Evolutionary conservation across 2,113 vertebrate species (phyloP).

Genomic region (Austrofundulus limnaeus): DNA sequence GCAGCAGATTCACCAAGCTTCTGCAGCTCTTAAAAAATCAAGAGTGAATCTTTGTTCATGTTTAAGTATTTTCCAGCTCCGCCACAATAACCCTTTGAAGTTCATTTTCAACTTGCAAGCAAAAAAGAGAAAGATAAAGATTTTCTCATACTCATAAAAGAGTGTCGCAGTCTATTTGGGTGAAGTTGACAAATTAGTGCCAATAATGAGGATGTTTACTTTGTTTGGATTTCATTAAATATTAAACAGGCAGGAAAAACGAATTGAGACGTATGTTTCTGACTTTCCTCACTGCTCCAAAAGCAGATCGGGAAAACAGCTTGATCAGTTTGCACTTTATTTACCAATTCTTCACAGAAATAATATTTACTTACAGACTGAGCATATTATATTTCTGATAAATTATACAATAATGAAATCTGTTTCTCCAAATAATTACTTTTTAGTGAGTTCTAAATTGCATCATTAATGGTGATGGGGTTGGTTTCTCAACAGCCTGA

Average conservation of each 20-base stretch:
- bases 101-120: background rate
- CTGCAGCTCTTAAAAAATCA: background rate
- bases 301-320: background rate
- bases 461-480: too few species aligned
- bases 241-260: background rate
- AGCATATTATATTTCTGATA: too few species aligned
- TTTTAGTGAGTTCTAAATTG: too few species aligned
- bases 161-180: constrained; percentile 14
- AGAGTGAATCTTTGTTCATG: background rate
- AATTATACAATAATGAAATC: too few species aligned
- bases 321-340: too few species aligned
- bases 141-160: background rate
- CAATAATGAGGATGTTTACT: constrained; percentile 43
- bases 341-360: too few species aligned
- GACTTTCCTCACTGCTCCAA: background rate
- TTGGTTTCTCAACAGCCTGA: too few species aligned
- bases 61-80: constrained; percentile 5
- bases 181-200: constrained; percentile 12
- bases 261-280: background rate
- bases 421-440: too few species aligned
- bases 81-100: constrained; percentile 3
- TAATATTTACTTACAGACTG: too few species aligned
- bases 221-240: constrained; percentile 30
- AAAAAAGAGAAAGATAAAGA: constrained; percentile 5
- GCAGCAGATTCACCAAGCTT: constrained; percentile 4